A percentile compares a stretch with the other conserved stretches of the same genome.
Conservation (phyloP, 2,888 invertebrate genomes). For the Tanypteryx hageni region DNA sequence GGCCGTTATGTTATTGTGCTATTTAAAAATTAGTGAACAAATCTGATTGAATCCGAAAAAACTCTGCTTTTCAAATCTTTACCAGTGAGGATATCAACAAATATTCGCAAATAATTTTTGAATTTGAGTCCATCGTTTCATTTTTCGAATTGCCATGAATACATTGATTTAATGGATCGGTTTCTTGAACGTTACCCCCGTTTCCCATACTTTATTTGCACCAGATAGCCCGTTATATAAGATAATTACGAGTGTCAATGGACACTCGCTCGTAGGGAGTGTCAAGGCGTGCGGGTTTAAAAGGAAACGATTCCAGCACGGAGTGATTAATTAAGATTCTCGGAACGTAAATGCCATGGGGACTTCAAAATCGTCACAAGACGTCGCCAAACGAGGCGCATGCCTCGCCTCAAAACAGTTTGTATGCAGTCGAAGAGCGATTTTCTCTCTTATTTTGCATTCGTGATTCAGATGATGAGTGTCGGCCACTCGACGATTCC, state of each 20-base stretch:
- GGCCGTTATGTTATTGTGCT: no score
- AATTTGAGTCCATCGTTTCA: no score
- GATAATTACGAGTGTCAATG: neutral
- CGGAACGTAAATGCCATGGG: neutral
- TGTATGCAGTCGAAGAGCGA: neutral
- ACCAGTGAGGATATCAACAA: no score
- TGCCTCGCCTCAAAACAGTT: neutral
- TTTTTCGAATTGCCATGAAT: no score
- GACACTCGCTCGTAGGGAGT: no score
- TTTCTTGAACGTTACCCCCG: no score
- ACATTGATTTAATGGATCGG: no score
- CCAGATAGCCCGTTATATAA: neutral
- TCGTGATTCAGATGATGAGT: constrained; percentile 24
- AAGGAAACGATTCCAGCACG: neutral
- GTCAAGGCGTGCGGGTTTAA: neutral
- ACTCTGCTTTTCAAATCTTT: no score
- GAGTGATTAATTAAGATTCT: constrained; percentile 5
- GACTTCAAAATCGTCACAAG: neutral
- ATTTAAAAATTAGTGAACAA: no score
- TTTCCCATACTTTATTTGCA: no score
- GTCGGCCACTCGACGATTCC: constrained; percentile 20
- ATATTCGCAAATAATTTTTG: no score
- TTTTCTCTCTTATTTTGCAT: neutral
- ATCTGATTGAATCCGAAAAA: no score
- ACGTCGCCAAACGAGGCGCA: constrained; percentile 2